These are phyloP conservation scores for Trachelus stipa DNA, from an alignment of 2,888 invertebrate genomes.

Conservation along the genomic window DNA sequence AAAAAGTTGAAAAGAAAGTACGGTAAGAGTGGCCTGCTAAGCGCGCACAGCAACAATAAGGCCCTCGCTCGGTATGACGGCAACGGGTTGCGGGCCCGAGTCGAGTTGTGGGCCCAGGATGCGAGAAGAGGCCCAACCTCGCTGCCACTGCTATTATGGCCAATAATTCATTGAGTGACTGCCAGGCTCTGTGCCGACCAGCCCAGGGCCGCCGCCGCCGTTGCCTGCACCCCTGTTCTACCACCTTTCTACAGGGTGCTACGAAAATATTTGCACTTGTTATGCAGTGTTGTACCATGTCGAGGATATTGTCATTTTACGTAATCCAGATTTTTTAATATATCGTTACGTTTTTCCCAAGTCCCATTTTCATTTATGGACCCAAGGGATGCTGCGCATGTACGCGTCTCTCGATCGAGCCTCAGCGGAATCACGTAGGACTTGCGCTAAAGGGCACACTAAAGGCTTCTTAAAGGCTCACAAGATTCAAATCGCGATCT, in stretches of 20 bases:
- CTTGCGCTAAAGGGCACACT: conserved; percentile 22
- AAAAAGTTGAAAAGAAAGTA: conserved; percentile 9
- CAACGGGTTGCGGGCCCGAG: conserved; percentile 35
- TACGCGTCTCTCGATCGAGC: neutral
- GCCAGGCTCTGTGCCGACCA: conserved; percentile 59
- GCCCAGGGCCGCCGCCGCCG: conserved; percentile 47
- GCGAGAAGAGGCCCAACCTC: conserved; percentile 45
- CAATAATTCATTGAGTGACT: conserved; percentile 67
- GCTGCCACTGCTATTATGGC: conserved; percentile 66
- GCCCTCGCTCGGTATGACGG: conserved; percentile 33
- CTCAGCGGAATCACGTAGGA: neutral
- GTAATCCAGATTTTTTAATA: no score
- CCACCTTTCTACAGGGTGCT: conserved; percentile 46
- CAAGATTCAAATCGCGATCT: conserved; percentile 26
- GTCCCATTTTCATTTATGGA: neutral
- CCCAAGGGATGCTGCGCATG: neutral
- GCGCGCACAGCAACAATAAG: conserved; percentile 46
- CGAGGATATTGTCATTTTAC: neutral
- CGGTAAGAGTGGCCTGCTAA: conserved; percentile 31
- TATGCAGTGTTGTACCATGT: neutral
- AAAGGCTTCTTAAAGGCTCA: conserved; percentile 18
- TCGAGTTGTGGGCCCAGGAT: conserved; percentile 48
- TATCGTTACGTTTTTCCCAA: neutral
- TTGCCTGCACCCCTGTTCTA: conserved; percentile 40
- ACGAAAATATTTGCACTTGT: conserved; percentile 23